Evolutionary conservation across 2,888 invertebrate genomes (phyloP).

Genomic region (Nyleta sp.): DNA sequence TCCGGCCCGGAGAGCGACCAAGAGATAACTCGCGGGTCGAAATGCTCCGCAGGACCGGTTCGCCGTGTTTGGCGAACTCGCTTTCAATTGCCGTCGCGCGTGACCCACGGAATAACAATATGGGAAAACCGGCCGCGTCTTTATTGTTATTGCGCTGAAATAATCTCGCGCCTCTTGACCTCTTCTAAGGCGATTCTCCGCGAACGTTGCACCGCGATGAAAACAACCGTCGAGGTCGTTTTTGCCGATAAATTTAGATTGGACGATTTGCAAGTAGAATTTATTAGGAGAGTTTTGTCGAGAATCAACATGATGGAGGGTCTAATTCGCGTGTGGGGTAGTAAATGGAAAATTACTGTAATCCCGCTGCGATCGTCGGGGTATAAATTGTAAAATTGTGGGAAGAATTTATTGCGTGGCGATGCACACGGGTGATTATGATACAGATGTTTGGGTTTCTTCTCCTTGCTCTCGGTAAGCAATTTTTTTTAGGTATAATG

Average conservation of each 20-base stretch:
- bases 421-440: constrained; percentile 11
- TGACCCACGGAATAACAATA: constrained; percentile 44
- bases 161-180: constrained; percentile 8
- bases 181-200: no score
- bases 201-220: no score
- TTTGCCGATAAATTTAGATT: no score
- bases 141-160: constrained; percentile 31
- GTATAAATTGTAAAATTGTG: constrained; percentile 24
- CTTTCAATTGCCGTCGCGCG: constrained; percentile 41
- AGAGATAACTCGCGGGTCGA: constrained; percentile 9
- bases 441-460: constrained; percentile 12
- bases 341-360: constrained; percentile 39
- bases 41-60: constrained; percentile 14
- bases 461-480: no score
- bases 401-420: constrained; percentile 23
- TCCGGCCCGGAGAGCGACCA: constrained; percentile 52
- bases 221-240: no score
- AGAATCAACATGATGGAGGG: not conserved
- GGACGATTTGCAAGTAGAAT: not conserved
- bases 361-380: constrained; percentile 3
- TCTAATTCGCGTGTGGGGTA: constrained; percentile 19
- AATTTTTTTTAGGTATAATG: no score
- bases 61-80: constrained; percentile 32
- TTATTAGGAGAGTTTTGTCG: constrained; percentile 3
- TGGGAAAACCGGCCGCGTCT: constrained; percentile 17